Conservation (phyloP, 1,140 invertebrate species). For the Geopemphigus sp. region DNA sequence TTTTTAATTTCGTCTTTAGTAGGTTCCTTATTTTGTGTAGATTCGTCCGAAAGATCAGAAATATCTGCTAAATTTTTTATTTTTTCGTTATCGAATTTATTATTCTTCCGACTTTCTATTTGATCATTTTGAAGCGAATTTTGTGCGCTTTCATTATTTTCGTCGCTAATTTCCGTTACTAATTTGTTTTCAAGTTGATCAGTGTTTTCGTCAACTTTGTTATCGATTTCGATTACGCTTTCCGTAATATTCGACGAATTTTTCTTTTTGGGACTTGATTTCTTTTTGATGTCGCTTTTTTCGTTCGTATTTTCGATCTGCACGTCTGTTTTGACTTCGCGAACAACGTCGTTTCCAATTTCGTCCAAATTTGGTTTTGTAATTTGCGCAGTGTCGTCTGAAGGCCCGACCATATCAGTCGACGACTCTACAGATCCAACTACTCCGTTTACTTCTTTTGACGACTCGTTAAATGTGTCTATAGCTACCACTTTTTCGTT, state of each 20-base stretch:
- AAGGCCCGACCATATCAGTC: not conserved
- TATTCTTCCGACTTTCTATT: not conserved
- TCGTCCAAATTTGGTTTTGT: not conserved
- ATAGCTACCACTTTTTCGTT: not conserved
- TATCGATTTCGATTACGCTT: not conserved
- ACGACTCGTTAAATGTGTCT: not conserved
- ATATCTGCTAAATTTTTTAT: not conserved
- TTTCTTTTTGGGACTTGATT: constrained; percentile 31
- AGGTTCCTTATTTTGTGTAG: no score
- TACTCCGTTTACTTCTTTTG: no score
- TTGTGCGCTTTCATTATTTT: not conserved
- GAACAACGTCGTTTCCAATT: not conserved
- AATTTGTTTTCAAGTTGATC: constrained; percentile 46
- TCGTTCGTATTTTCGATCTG: not conserved
- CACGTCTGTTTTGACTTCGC: not conserved
- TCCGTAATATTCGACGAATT: not conserved
- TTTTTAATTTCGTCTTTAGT: no score
- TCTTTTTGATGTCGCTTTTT: not conserved
- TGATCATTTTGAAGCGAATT: not conserved
- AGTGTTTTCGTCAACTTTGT: not conserved
- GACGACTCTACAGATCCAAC: not conserved
- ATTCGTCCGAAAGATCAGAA: no score
- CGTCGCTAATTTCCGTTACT: constrained; percentile 43
- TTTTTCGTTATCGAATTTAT: not conserved
- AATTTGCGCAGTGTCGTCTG: not conserved